Evolutionary conservation across 2,797 vertebrate genomes (phyloP).

Genomic region (Oreochromis mossambicus): DNA sequence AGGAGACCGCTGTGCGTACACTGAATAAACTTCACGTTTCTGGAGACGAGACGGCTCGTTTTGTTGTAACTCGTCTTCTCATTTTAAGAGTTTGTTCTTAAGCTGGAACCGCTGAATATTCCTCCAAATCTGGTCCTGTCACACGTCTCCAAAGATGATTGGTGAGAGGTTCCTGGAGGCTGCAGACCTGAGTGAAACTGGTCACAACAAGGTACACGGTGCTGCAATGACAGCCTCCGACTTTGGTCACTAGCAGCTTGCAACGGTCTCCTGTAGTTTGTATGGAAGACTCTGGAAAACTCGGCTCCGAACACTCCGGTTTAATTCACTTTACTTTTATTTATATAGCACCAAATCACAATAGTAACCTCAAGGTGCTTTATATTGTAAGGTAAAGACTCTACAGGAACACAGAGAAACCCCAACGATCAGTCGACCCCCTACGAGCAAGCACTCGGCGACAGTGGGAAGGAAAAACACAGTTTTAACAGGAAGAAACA

Average conservation of each 20-base stretch:
- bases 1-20: accelerated
- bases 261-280: not conserved
- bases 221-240: not conserved
- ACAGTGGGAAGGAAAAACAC: not conserved
- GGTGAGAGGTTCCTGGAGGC: not conserved
- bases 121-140: not conserved
- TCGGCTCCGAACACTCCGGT: accelerated
- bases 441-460: not conserved
- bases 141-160: not conserved
- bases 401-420: not conserved
- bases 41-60: not conserved
- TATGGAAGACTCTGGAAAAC: not conserved
- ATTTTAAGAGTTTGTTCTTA: not conserved
- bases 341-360: not conserved
- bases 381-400: accelerated
- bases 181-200: accelerated
- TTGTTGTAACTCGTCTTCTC: not conserved
- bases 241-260: not conserved
- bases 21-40: not conserved
- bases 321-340: not conserved
- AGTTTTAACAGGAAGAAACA: not conserved
- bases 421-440: not conserved
- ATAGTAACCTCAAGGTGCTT: not conserved
- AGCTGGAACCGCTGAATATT: not conserved
- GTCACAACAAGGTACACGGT: not conserved